Evolutionary conservation across 2,888 invertebrate species (phyloP).

Genomic region (Dryobotodes eremita): DNA sequence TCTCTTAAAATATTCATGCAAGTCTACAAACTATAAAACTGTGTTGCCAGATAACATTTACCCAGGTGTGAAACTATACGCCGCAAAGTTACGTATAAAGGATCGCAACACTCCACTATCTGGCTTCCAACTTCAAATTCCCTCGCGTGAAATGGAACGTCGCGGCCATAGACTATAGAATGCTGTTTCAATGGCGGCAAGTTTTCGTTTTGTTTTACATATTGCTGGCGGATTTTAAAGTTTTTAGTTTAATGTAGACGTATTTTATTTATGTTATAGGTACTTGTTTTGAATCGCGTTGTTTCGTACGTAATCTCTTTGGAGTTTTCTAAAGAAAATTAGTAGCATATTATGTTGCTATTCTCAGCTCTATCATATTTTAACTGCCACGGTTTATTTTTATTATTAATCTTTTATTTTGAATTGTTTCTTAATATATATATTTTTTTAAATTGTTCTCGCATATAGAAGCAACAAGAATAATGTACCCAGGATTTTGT

Average conservation of each 20-base stretch:
- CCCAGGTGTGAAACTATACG: constrained; percentile 50
- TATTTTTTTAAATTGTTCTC: too few species aligned
- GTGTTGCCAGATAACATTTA: constrained; percentile 54
- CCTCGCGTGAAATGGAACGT: constrained; percentile 56
- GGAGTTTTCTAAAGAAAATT: not conserved
- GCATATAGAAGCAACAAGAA: too few species aligned
- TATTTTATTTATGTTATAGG: not conserved
- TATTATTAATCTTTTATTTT: too few species aligned
- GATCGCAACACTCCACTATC: constrained; percentile 63
- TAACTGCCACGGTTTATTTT: too few species aligned
- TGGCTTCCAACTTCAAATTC: constrained; percentile 59
- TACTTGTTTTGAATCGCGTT: not conserved
- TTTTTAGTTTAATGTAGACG: not conserved
- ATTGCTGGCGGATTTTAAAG: constrained; percentile 22
- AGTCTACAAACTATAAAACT: constrained; percentile 50
- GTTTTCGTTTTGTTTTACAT: constrained; percentile 46
- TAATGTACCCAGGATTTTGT: too few species aligned
- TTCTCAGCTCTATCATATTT: too few species aligned
- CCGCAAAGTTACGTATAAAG: constrained; percentile 63
- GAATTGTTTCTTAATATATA: too few species aligned
- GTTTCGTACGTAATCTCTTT: not conserved
- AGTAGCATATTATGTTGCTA: too few species aligned
- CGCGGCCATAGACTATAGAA: constrained; percentile 55
- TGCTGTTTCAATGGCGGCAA: constrained; percentile 39
- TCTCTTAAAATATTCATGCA: constrained; percentile 49